Conservation (phyloP, 2,113 vertebrate species). For the Burhinus bistriatus region DNA sequence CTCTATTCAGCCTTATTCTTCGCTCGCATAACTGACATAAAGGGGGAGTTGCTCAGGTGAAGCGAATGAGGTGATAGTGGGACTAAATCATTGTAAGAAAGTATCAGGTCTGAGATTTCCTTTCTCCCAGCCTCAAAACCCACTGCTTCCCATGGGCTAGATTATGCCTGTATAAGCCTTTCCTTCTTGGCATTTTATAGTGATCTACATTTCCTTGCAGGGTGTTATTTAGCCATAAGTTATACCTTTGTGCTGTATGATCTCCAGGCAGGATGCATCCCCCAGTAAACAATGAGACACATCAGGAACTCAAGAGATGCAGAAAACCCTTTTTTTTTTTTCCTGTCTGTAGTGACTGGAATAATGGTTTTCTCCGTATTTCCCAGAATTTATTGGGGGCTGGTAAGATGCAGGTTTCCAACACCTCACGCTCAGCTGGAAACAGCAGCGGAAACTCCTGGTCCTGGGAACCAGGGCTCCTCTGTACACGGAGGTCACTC, state of each 20-base stretch:
- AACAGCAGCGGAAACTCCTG: not conserved
- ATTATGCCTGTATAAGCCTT: not conserved
- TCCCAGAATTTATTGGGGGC: not conserved
- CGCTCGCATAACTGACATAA: not conserved
- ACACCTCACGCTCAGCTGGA: not conserved
- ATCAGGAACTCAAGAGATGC: not conserved
- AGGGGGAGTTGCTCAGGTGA: not conserved
- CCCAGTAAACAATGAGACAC: not conserved
- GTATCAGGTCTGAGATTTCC: not conserved
- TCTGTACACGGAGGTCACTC: not conserved
- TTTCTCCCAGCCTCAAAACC: not conserved
- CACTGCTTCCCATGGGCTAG: not conserved
- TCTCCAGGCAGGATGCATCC: not conserved
- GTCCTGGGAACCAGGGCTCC: not conserved
- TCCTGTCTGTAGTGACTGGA: not conserved
- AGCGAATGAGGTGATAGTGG: not conserved
- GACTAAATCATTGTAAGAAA: slow-evolving; percentile 3
- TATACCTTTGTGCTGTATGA: not conserved
- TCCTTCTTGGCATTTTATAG: not conserved
- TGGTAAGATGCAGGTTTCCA: not conserved
- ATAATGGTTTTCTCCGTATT: not conserved
- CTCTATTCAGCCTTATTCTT: not conserved
- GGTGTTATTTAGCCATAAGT: not conserved
- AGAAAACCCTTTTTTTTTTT: not conserved
- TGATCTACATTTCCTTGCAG: not conserved